Conservation (phyloP, 1,140 invertebrate species). For the Nephotettix cincticeps region DNA sequence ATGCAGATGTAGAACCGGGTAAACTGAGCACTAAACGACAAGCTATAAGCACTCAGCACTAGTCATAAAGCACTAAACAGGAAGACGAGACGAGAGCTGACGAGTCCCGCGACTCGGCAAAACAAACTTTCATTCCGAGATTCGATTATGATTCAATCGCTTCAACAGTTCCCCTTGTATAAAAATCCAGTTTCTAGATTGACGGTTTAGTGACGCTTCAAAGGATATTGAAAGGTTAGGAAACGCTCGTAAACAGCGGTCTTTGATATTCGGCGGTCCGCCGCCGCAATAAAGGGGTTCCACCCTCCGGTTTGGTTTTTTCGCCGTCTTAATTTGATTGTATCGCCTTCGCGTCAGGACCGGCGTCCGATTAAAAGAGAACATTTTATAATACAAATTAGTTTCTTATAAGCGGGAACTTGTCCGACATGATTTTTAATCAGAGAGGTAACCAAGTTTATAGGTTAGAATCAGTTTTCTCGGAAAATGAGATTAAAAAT, state of each 20-base stretch:
- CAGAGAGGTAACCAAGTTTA: no score
- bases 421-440: background rate
- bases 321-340: slow-evolving; percentile 26
- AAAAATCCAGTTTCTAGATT: slow-evolving; percentile 22
- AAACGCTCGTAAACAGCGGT: slow-evolving; percentile 19
- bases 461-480: no score
- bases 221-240: slow-evolving; percentile 25
- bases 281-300: slow-evolving; percentile 23
- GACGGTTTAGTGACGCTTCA: slow-evolving; percentile 14
- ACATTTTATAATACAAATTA: slow-evolving; percentile 7
- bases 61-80: background rate
- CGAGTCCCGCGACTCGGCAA: background rate
- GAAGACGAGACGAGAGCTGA: background rate
- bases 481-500: no score
- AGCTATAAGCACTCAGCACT: no score
- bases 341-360: background rate
- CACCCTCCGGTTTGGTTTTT: slow-evolving; percentile 24
- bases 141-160: slow-evolving; percentile 18
- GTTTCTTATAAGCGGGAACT: background rate
- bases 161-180: slow-evolving; percentile 17
- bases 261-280: slow-evolving; percentile 22
- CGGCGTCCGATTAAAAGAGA: slow-evolving; percentile 4
- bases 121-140: background rate
- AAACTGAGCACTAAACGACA: no score
- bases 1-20: no score